These are phyloP conservation scores for Sturnus vulgaris DNA, from an alignment of 2,113 vertebrate genomes.

Conservation along the genomic window DNA sequence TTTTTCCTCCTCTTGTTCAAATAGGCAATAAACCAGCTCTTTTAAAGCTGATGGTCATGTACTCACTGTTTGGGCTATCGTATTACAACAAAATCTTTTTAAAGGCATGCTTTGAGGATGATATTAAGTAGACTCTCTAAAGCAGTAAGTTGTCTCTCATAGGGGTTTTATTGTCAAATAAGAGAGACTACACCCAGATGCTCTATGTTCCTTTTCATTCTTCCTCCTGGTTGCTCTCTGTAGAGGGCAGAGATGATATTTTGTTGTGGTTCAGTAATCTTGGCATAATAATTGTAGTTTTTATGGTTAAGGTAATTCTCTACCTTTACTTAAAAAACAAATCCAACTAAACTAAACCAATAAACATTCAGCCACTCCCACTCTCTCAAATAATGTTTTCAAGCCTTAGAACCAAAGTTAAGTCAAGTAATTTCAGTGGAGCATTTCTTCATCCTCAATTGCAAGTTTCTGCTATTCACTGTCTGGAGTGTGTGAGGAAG, in stretches of 20 bases:
- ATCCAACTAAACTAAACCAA: background rate
- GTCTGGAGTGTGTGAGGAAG: background rate
- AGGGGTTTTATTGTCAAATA: background rate
- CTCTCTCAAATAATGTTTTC: background rate
- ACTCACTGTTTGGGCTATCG: background rate
- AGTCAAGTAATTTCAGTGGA: background rate
- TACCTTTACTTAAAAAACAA: background rate
- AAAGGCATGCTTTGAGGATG: background rate
- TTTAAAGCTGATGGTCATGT: background rate
- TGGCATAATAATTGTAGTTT: background rate
- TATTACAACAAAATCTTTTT: background rate
- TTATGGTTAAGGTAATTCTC: background rate
- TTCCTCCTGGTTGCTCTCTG: background rate
- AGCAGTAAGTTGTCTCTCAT: background rate
- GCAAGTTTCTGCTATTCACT: background rate
- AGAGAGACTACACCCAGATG: background rate
- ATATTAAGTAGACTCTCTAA: background rate
- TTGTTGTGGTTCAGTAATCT: background rate
- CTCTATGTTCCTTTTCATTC: background rate
- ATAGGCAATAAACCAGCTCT: background rate
- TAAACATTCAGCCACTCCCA: background rate
- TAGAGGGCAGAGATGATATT: background rate
- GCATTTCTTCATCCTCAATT: background rate
- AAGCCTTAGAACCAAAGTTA: background rate
- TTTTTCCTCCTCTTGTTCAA: rapidly evolving